phyloP scores from a whole-genome alignment of 2,113 vertebrate genomes.

The Lepidothrix coronata region DNA sequence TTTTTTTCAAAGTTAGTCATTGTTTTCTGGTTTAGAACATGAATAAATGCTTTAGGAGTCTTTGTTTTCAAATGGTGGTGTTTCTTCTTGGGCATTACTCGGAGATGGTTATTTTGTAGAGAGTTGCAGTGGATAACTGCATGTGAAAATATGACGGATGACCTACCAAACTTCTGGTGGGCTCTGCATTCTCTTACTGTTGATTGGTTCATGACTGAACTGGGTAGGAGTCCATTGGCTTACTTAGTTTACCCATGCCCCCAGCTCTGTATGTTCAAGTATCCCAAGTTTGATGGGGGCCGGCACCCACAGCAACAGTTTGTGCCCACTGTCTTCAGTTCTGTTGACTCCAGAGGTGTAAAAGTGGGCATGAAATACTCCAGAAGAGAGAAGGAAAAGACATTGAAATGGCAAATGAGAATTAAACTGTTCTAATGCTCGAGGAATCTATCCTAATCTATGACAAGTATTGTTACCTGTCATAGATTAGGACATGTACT shows the following conservation, averaged over 20 bases:
- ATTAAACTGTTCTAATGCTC: neutral
- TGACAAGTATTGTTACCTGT: neutral
- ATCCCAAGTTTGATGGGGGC: neutral
- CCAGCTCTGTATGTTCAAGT: neutral
- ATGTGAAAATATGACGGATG: neutral
- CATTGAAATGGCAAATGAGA: neutral
- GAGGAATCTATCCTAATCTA: neutral
- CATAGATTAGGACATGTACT: too few relatives aligned
- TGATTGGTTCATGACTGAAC: fast-evolving
- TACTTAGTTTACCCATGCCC: neutral
- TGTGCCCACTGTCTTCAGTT: neutral
- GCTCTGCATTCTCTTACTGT: neutral
- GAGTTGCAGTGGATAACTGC: neutral
- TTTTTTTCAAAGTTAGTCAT: neutral
- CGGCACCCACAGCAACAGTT: neutral
- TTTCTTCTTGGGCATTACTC: neutral
- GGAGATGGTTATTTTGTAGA: neutral
- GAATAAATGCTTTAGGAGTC: neutral
- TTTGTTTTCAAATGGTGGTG: neutral
- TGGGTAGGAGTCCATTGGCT: neutral
- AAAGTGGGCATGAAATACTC: neutral
- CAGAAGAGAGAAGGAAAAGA: neutral
- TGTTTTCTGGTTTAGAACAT: neutral
- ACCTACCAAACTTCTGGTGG: neutral
- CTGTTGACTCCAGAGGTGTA: neutral